Conservation (phyloP, 1,140 invertebrate genomes). For the Metopolophium dirhodum region DNA sequence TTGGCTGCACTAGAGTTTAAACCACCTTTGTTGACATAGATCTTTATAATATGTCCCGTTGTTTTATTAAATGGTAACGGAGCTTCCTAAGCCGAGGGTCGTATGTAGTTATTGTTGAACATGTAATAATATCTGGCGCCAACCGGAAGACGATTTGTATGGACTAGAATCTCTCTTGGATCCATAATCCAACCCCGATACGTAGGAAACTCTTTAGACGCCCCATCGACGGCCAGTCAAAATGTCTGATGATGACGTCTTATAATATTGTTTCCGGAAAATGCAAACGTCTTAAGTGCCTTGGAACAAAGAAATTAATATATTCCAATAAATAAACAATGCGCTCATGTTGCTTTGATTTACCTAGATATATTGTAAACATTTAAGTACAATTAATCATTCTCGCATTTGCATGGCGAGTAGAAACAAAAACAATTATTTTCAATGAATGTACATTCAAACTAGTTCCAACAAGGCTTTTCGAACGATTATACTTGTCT, state of each 20-base stretch:
- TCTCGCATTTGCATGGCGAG: too few relatives aligned
- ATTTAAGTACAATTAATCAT: too few relatives aligned
- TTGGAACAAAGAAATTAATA: too few relatives aligned
- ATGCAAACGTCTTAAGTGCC: background rate
- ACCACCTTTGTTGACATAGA: background rate
- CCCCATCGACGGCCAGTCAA: background rate
- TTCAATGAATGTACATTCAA: too few relatives aligned
- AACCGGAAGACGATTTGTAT: background rate
- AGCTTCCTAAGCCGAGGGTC: background rate
- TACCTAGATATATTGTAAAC: too few relatives aligned
- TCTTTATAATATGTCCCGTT: background rate
- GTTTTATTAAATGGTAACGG: background rate
- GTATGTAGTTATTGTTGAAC: background rate
- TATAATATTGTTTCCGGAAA: background rate
- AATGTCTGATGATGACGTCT: background rate
- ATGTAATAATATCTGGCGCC: conserved; percentile 21
- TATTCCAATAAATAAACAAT: too few relatives aligned
- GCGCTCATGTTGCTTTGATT: too few relatives aligned
- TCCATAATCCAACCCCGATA: background rate
- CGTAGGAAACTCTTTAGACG: background rate
- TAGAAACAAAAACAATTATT: too few relatives aligned
- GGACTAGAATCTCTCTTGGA: background rate
- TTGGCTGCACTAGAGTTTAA: background rate
- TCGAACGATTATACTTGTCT: too few relatives aligned
- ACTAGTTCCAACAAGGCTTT: too few relatives aligned